Percentiles rank a stretch among this genome's conserved stretches.
phyloP scores from a whole-genome alignment of 2,113 vertebrate species.

The Clinocottus analis region DNA sequence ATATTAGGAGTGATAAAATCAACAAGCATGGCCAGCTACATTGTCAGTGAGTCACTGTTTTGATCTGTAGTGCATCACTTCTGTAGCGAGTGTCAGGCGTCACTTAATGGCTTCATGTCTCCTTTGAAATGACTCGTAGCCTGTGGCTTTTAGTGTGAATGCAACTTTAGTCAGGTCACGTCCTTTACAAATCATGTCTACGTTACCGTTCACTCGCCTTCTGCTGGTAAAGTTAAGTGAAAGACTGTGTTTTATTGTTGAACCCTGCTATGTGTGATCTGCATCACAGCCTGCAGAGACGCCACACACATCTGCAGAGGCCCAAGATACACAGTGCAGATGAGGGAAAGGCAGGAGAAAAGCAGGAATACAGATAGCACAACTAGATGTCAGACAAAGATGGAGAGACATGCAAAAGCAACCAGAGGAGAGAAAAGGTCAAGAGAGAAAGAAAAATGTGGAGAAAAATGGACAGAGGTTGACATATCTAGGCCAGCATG shows the following conservation, averaged over 20 bases:
- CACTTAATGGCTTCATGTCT: neutral
- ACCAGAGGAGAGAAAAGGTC: constrained; percentile 37
- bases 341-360: neutral
- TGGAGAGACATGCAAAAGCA: constrained; percentile 18
- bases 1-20: neutral
- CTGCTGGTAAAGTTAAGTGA: neutral
- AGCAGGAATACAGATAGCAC: neutral
- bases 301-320: constrained; percentile 8
- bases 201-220: neutral
- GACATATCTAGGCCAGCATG: constrained; percentile 62
- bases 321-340: neutral
- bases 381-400: constrained; percentile 11
- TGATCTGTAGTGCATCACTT: neutral
- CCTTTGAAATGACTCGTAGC: neutral
- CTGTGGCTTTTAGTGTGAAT: neutral
- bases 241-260: neutral
- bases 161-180: neutral
- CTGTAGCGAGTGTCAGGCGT: neutral
- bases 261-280: neutral
- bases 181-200: neutral
- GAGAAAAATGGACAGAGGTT: constrained; percentile 40
- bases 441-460: constrained; percentile 8
- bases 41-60: neutral
- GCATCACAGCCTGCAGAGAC: neutral
- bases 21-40: neutral